Conservation (phyloP, 2,797 vertebrate species). For the Paguma larvata region DNA sequence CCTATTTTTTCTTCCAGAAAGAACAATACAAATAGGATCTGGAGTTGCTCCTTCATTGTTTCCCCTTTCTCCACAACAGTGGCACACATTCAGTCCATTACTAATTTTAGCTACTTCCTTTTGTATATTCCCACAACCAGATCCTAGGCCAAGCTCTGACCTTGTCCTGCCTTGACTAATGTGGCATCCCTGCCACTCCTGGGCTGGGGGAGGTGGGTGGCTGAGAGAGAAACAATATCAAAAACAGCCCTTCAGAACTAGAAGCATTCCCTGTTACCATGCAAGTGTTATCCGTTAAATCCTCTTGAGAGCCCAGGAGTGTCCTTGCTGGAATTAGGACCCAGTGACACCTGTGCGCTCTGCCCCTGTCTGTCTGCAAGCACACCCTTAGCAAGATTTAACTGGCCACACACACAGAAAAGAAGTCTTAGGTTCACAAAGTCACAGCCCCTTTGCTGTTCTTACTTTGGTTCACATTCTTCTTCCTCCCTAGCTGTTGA, state of each 20-base stretch:
- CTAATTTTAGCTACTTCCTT: slow-evolving; percentile 74
- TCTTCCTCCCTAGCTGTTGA: neutral
- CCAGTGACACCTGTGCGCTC: neutral
- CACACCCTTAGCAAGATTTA: neutral
- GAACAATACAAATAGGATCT: neutral
- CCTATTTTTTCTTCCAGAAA: neutral
- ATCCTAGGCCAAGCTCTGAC: slow-evolving; percentile 54
- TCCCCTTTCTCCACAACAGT: neutral
- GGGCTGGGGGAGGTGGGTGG: neutral
- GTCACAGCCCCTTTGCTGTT: accelerated
- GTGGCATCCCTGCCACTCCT: slow-evolving; percentile 33
- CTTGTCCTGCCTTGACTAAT: slow-evolving; percentile 65
- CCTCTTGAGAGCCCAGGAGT: neutral
- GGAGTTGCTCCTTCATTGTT: neutral
- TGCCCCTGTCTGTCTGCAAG: neutral
- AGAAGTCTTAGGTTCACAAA: neutral
- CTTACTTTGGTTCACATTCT: neutral
- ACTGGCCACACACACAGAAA: neutral
- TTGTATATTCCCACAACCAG: neutral
- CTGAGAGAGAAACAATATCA: neutral
- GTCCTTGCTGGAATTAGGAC: neutral
- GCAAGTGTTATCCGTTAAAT: neutral
- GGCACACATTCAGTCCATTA: slow-evolving; percentile 54
- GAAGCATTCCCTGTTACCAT: neutral
- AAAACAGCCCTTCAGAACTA: neutral